phyloP scores from a whole-genome alignment of 2,113 vertebrate genomes.

The Myrmecophaga tridactyla region DNA sequence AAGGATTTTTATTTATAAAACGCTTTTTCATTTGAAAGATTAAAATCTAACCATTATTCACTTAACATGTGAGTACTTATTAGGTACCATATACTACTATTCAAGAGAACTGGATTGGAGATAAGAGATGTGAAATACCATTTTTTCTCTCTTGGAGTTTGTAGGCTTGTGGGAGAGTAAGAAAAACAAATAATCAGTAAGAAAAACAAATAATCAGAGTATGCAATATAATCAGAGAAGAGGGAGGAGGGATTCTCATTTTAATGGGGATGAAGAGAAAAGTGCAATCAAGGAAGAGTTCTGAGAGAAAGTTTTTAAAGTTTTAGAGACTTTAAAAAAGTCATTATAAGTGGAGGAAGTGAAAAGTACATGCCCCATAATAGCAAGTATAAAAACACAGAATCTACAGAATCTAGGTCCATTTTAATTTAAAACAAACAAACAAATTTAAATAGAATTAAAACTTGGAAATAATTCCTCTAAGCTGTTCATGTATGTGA shows the following conservation, averaged over 20 bases:
- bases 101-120: background rate
- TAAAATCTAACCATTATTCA: background rate
- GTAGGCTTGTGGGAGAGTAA: background rate
- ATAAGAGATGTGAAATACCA: background rate
- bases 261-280: background rate
- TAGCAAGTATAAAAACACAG: background rate
- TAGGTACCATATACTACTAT: rapidly evolving
- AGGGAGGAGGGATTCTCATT: rapidly evolving
- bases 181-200: background rate
- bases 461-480: background rate
- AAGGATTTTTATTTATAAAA: background rate
- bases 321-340: background rate
- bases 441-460: background rate
- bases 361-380: background rate
- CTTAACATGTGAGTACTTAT: background rate
- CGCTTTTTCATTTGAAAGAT: background rate
- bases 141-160: background rate
- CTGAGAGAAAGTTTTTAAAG: background rate
- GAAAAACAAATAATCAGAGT: background rate
- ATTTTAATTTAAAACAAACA: background rate
- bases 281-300: background rate
- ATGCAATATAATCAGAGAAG: rapidly evolving
- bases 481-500: background rate
- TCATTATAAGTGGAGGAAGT: background rate
- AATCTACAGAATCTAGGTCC: background rate